Conservation (phyloP, 2,888 invertebrate genomes). For the Yponomeuta sedellus region DNA sequence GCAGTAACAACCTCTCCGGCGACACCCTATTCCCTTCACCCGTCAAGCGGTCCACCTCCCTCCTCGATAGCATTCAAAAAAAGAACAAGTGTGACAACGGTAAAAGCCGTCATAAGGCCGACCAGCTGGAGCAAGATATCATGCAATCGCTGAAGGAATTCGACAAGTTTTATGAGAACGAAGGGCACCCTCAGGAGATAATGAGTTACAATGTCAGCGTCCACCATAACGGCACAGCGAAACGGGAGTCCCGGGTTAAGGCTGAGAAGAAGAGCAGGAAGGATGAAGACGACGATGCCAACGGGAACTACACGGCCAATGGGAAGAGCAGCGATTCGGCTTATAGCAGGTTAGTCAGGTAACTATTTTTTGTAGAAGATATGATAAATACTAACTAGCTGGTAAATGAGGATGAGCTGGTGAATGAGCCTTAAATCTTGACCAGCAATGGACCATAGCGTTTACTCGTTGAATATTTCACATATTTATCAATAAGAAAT, state of each 20-base stretch:
- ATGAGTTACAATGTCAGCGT: constrained; percentile 34
- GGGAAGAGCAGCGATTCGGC: constrained; percentile 82
- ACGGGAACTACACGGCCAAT: constrained; percentile 57
- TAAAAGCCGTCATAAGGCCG: constrained; percentile 62
- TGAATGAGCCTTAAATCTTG: no score
- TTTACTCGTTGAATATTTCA: no score
- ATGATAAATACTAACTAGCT: not conserved
- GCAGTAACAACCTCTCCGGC: constrained; percentile 67
- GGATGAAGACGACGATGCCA: constrained; percentile 38
- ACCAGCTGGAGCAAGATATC: constrained; percentile 65
- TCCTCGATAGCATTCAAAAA: constrained; percentile 73
- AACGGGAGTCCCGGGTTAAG: constrained; percentile 46
- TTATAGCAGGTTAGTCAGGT: constrained; percentile 87
- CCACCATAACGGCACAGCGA: constrained; percentile 43
- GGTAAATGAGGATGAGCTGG: not conserved
- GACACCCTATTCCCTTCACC: constrained; percentile 69
- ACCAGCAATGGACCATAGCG: no score
- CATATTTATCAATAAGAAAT: no score
- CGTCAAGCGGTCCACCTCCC: constrained; percentile 75
- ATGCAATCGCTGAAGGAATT: constrained; percentile 72
- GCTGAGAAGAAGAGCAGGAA: constrained; percentile 54
- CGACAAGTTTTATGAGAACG: constrained; percentile 64
- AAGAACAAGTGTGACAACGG: constrained; percentile 52
- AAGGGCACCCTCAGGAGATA: constrained; percentile 48
- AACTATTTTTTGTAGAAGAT: constrained; percentile 30